Evolutionary conservation across 2,888 invertebrate species (phyloP).

Genomic region (Phalera bucephala): DNA sequence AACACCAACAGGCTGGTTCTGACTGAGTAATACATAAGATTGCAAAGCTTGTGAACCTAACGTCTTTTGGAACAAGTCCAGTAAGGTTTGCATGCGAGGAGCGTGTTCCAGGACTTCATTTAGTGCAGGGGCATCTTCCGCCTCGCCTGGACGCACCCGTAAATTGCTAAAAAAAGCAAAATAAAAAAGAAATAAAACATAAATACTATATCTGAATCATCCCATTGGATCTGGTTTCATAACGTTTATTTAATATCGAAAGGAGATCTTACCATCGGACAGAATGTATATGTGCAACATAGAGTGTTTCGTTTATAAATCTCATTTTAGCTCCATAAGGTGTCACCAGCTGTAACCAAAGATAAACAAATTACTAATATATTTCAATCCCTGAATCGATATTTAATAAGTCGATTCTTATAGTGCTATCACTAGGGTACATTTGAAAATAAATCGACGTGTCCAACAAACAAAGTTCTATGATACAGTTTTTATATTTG

Average conservation of each 20-base stretch:
- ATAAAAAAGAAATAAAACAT: too few relatives aligned
- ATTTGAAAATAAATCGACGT: too few relatives aligned
- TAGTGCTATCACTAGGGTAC: too few relatives aligned
- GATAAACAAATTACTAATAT: conserved; percentile 1
- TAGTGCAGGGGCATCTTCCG: conserved; percentile 43
- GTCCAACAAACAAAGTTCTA: too few relatives aligned
- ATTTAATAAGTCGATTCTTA: too few relatives aligned
- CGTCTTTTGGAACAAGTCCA: conserved; percentile 51
- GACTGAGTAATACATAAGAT: conserved; percentile 56
- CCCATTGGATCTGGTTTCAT: too few relatives aligned
- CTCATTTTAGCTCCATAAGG: conserved; percentile 45
- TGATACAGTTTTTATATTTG: too few relatives aligned
- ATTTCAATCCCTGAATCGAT: too few relatives aligned
- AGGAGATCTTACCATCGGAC: conserved; percentile 65
- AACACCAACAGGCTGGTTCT: conserved; percentile 73
- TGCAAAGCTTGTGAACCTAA: conserved; percentile 40
- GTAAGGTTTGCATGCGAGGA: conserved; percentile 37
- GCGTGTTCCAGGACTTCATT: conserved; percentile 51
- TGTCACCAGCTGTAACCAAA: conserved; percentile 65
- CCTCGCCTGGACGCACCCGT: conserved; percentile 56
- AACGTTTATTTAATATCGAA: too few relatives aligned
- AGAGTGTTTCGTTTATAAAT: conserved; percentile 59
- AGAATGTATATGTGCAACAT: conserved; percentile 71
- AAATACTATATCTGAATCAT: too few relatives aligned
- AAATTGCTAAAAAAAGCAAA: conserved; percentile 41